Percentiles rank a stretch among this genome's conserved stretches.
Evolutionary conservation across 2,113 vertebrate genomes (phyloP).

Genomic region (Hyperopisus bebe): DNA sequence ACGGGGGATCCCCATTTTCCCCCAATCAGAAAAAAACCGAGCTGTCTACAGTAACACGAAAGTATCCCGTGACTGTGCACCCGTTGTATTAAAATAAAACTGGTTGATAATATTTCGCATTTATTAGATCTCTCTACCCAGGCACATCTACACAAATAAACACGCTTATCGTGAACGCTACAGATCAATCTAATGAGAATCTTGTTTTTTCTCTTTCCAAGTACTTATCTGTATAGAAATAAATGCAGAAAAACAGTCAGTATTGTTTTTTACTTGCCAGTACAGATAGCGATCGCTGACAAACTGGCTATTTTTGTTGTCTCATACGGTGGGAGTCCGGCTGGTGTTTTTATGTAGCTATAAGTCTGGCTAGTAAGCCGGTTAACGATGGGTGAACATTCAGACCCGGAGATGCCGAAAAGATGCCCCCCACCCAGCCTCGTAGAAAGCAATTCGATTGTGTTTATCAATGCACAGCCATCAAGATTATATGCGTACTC

Average conservation of each 20-base stretch:
- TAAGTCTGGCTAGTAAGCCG: not conserved
- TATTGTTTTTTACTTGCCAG: not conserved
- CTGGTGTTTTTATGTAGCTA: not conserved
- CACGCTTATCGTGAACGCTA: not conserved
- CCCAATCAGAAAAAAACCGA: not conserved
- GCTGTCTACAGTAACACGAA: not conserved
- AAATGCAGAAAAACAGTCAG: not conserved
- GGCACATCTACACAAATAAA: not conserved
- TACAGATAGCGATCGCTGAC: not conserved
- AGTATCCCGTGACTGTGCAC: not conserved
- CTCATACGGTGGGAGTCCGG: not conserved
- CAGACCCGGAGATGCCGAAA: not conserved
- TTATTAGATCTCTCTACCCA: not conserved
- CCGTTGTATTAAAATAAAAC: not conserved
- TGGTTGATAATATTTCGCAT: not conserved
- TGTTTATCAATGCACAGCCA: not conserved
- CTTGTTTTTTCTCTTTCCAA: not conserved
- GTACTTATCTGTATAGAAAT: not conserved
- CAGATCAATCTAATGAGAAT: not conserved
- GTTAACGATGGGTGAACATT: not conserved
- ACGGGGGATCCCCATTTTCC: not conserved
- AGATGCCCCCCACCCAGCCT: not conserved
- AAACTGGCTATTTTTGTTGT: not conserved
- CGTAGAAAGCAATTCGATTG: not conserved
- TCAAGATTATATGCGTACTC: too few species aligned